A percentile compares a stretch with the other conserved stretches of the same genome.
Conservation (phyloP, 2,888 invertebrate species). For the Xanthorhoe designata region DNA sequence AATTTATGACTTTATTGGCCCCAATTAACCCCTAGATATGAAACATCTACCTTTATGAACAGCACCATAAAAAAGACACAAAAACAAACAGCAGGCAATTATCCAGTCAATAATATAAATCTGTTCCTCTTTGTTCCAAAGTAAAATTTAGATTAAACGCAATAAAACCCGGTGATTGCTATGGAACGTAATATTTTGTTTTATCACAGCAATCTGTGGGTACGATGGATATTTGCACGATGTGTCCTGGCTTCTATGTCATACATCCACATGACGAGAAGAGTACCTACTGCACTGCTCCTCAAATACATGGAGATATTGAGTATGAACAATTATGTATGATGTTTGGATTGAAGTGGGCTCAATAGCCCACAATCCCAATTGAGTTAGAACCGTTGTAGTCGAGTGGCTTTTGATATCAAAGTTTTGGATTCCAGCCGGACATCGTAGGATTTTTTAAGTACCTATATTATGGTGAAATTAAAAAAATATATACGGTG, state of each 20-base stretch:
- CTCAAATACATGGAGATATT: not conserved
- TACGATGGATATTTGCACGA: constrained; percentile 11
- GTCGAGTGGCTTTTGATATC: too few relatives aligned
- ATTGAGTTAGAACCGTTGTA: too few relatives aligned
- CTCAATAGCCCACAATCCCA: too few relatives aligned
- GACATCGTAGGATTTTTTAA: too few relatives aligned
- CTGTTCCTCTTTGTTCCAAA: constrained; percentile 7
- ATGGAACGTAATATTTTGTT: constrained; percentile 12
- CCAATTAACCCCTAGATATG: too few relatives aligned
- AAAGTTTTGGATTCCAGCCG: too few relatives aligned
- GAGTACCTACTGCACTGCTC: not conserved
- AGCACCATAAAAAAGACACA: not conserved
- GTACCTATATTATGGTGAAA: too few relatives aligned
- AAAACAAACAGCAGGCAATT: not conserved
- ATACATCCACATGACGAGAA: constrained; percentile 12
- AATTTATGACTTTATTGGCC: too few relatives aligned
- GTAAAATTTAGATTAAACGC: constrained; percentile 11
- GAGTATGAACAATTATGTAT: not conserved
- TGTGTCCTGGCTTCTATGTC: constrained; percentile 13
- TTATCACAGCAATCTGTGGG: constrained; percentile 20
- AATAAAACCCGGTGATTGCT: constrained; percentile 1
- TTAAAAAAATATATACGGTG: too few relatives aligned
- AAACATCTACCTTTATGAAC: too few relatives aligned
- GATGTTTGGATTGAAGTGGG: too few relatives aligned
- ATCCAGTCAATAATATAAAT: not conserved